These are phyloP conservation scores for Ondatra zibethicus DNA, from an alignment of 2,113 vertebrate genomes.

Conservation along the genomic window DNA sequence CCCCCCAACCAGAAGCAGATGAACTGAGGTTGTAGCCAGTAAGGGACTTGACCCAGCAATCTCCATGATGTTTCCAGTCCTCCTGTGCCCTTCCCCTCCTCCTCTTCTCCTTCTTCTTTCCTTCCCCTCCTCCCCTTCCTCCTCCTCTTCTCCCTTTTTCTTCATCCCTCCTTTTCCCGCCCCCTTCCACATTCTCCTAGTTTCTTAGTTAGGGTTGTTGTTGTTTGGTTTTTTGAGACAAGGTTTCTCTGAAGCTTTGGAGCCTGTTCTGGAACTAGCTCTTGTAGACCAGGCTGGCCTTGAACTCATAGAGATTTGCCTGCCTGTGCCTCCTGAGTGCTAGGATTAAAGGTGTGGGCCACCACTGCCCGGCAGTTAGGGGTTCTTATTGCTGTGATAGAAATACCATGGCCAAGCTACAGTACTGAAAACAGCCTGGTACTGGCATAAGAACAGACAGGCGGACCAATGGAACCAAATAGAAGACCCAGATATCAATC, in stretches of 20 bases:
- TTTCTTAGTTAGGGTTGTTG: not conserved
- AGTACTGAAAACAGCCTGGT: too few relatives aligned
- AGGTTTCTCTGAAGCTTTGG: too few relatives aligned
- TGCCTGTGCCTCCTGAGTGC: too few relatives aligned
- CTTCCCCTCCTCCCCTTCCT: not conserved
- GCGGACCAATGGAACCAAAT: too few relatives aligned
- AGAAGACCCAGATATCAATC: too few relatives aligned
- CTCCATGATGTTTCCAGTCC: not conserved
- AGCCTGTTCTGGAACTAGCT: too few relatives aligned
- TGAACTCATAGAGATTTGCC: too few relatives aligned
- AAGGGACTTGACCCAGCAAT: not conserved
- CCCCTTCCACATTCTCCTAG: not conserved
- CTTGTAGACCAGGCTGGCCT: too few relatives aligned
- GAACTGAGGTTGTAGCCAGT: not conserved
- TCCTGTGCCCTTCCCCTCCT: not conserved
- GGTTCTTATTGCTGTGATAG: not conserved
- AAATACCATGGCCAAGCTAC: too few relatives aligned
- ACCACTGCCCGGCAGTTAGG: not conserved
- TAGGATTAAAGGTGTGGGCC: too few relatives aligned
- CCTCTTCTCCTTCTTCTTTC: not conserved
- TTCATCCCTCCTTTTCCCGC: not conserved
- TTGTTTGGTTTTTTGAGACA: too few relatives aligned
- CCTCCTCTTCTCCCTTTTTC: not conserved
- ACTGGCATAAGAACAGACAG: too few relatives aligned
- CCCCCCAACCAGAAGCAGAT: not conserved